Conservation (phyloP, 2,797 vertebrate genomes). For the Macroramphosus scolopax region DNA sequence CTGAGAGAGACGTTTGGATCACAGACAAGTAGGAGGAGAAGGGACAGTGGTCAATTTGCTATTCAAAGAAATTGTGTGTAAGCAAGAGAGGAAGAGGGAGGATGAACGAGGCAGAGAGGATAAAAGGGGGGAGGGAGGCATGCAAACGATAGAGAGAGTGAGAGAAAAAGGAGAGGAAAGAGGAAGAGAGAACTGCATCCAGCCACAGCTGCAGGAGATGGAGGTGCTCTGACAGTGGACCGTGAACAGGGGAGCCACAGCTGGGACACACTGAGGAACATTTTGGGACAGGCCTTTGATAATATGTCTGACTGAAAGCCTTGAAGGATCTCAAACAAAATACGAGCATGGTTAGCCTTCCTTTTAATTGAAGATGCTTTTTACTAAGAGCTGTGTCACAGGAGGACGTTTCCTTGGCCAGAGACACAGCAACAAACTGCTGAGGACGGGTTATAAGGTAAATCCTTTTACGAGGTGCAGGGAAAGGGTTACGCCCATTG, state of each 20-base stretch:
- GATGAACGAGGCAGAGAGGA: slow-evolving; percentile 13
- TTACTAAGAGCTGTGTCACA: too few relatives aligned
- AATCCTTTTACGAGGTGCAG: slow-evolving; percentile 49
- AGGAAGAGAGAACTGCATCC: slow-evolving; percentile 34
- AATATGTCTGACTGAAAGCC: slow-evolving; percentile 49
- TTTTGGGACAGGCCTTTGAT: slow-evolving; percentile 57
- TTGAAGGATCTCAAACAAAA: slow-evolving; percentile 46
- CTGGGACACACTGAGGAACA: slow-evolving; percentile 52
- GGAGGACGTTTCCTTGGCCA: slow-evolving; percentile 32
- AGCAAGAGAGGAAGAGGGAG: slow-evolving; percentile 10
- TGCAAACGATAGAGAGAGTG: slow-evolving; percentile 9
- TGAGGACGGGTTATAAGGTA: slow-evolving; percentile 37
- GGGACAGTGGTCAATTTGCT: slow-evolving; percentile 50
- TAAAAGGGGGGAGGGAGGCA: slow-evolving; percentile 28
- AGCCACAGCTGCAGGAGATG: slow-evolving; percentile 44
- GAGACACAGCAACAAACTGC: slow-evolving; percentile 34
- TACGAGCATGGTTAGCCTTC: slow-evolving; percentile 30
- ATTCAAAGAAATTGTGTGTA: slow-evolving; percentile 25
- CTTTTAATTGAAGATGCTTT: too few relatives aligned
- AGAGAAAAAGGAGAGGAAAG: slow-evolving; percentile 16
- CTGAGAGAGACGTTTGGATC: slow-evolving; percentile 25
- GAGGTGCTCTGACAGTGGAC: slow-evolving; percentile 38
- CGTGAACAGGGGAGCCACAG: slow-evolving; percentile 48
- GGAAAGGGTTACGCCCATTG: slow-evolving; percentile 58
- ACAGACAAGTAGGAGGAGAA: slow-evolving; percentile 25